phyloP scores from a whole-genome alignment of 2,113 vertebrate genomes.

The Coryphaenoides rupestris region DNA sequence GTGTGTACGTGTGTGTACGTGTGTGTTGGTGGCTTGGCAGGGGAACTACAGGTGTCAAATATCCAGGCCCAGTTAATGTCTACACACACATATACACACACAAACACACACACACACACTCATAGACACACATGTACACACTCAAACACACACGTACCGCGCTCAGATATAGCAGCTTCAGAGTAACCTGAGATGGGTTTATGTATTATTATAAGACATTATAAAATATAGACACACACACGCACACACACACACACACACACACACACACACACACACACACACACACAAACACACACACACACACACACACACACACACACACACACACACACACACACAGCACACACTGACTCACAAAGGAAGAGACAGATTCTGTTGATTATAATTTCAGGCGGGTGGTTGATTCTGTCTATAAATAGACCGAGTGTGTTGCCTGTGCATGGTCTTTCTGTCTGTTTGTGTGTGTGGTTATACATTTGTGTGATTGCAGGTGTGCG shows the following conservation, averaged over 20 bases:
- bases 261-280: neutral
- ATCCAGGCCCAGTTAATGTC: constrained; percentile 1
- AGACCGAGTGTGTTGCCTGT: too few relatives aligned
- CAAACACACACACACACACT: neutral
- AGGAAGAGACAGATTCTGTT: neutral
- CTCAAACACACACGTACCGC: constrained; percentile 15
- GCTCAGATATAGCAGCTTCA: constrained; percentile 9
- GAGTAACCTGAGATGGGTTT: constrained; percentile 42
- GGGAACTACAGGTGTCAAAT: neutral
- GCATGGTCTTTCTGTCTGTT: too few relatives aligned
- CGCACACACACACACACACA: too few relatives aligned
- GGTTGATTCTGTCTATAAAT: too few relatives aligned
- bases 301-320: constrained; percentile 17
- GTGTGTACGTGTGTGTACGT: neutral
- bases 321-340: neutral
- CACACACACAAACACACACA: constrained; percentile 3
- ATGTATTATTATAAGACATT: constrained; percentile 27
- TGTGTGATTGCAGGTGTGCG: too few relatives aligned
- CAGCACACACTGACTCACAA: neutral
- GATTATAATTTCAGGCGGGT: neutral
- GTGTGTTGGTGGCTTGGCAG: neutral
- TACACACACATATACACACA: neutral
- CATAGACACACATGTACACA: constrained; percentile 6
- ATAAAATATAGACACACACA: neutral
- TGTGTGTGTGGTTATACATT: too few relatives aligned